Evolutionary conservation across 2,113 vertebrate genomes (phyloP).

Genomic region (Piaya cayana): DNA sequence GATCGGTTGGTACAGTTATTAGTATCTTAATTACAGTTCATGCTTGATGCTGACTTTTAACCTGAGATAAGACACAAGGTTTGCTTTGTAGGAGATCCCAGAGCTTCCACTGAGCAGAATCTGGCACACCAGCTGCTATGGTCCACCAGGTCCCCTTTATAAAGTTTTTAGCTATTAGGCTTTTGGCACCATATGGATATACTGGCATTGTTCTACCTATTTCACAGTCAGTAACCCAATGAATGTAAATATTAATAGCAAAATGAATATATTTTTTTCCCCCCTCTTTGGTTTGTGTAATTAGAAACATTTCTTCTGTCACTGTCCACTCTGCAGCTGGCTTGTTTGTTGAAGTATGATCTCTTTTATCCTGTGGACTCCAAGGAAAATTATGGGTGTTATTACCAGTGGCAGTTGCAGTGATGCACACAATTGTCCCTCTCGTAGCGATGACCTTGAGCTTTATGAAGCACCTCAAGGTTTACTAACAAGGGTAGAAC

Average conservation of each 20-base stretch:
- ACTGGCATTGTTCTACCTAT: neutral
- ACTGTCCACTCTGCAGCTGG: conserved; percentile 5
- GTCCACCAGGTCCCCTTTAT: neutral
- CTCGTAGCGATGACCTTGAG: conserved; percentile 50
- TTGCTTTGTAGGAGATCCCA: neutral
- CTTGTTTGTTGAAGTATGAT: neutral
- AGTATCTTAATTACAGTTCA: neutral
- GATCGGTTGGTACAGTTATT: neutral
- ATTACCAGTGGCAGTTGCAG: neutral
- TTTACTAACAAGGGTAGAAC: conserved; percentile 49
- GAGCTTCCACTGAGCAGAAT: neutral
- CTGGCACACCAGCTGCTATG: neutral
- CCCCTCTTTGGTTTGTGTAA: conserved; percentile 15
- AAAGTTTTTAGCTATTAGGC: neutral
- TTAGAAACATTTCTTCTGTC: conserved; percentile 34
- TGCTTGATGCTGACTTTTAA: neutral
- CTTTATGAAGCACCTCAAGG: conserved; percentile 55
- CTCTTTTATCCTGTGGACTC: neutral
- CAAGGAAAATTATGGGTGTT: conserved; percentile 23
- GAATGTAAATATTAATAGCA: conserved; percentile 46
- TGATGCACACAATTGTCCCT: conserved; percentile 20
- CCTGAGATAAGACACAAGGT: neutral
- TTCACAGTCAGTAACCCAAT: conserved; percentile 28
- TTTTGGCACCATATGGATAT: neutral
- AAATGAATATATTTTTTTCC: conserved; percentile 14